Percentiles rank a stretch among this genome's conserved stretches.
phyloP scores from a whole-genome alignment of 2,888 invertebrate genomes.

The Pomacea canaliculata region DNA sequence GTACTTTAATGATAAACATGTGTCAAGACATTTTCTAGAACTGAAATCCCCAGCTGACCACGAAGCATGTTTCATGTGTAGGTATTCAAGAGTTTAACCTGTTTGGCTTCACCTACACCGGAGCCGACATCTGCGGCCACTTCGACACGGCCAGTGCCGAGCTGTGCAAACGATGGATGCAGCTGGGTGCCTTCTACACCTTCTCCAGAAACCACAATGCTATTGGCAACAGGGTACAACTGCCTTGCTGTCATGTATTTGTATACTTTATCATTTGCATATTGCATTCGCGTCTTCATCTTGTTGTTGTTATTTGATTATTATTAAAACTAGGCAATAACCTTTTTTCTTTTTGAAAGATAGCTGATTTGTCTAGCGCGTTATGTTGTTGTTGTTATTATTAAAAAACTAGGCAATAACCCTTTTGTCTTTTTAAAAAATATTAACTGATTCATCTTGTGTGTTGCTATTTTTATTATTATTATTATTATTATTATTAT shows the following conservation, averaged over 20 bases:
- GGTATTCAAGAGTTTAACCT: conserved; percentile 79
- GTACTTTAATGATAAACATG: no score
- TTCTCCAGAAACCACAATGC: conserved; percentile 52
- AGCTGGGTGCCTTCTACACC: conserved; percentile 54
- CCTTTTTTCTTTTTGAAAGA: background rate
- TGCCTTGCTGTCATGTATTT: no score
- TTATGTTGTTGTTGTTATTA: no score
- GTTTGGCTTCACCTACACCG: conserved; percentile 82
- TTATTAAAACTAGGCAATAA: background rate
- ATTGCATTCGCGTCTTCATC: no score
- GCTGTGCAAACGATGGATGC: conserved; percentile 52
- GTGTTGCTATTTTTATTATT: no score
- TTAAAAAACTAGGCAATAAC: no score
- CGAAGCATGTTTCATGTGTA: conserved; percentile 1
- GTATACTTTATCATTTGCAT: no score
- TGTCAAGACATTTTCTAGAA: no score
- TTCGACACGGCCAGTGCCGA: conserved; percentile 38
- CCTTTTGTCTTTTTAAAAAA: background rate
- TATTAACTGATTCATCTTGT: no score
- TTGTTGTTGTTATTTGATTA: background rate
- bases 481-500: no score
- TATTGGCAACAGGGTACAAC: conserved; percentile 18
- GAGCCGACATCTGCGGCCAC: conserved; percentile 55
- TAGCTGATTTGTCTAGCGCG: no score
- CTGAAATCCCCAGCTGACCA: no score